Evolutionary conservation across 2,113 vertebrate species (phyloP).

Genomic region (Odontesthes bonariensis): DNA sequence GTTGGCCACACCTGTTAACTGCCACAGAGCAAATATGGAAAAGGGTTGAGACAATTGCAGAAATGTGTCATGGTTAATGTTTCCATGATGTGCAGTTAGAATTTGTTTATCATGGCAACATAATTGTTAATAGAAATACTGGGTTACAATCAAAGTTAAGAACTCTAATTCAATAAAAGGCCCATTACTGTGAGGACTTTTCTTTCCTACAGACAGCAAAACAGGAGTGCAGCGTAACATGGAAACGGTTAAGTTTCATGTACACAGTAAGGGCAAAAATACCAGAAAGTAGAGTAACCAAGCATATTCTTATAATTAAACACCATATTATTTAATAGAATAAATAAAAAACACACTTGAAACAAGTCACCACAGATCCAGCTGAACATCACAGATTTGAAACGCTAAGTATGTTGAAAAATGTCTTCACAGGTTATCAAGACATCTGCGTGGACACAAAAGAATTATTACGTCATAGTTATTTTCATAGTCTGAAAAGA

Average conservation of each 20-base stretch:
- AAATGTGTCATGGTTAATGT: conserved; percentile 18
- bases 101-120: conserved; percentile 58
- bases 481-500: no score
- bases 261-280: not conserved
- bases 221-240: not conserved
- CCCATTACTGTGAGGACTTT: not conserved
- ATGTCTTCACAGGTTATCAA: no score
- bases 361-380: not conserved
- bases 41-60: conserved; percentile 20
- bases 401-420: no score
- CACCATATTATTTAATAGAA: no score
- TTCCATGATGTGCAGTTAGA: conserved; percentile 45
- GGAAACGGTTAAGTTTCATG: not conserved
- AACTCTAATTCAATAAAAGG: not conserved
- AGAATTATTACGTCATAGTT: no score
- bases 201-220: not conserved
- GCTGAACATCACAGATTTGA: no score
- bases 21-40: conserved; percentile 54
- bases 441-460: no score
- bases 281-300: not conserved
- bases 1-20: conserved; percentile 59
- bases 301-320: not conserved
- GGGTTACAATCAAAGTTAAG: not conserved
- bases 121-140: conserved; percentile 3
- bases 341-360: not conserved